These are phyloP conservation scores for Propithecus coquereli DNA, from an alignment of 2,113 vertebrate species.

Conservation along the genomic window DNA sequence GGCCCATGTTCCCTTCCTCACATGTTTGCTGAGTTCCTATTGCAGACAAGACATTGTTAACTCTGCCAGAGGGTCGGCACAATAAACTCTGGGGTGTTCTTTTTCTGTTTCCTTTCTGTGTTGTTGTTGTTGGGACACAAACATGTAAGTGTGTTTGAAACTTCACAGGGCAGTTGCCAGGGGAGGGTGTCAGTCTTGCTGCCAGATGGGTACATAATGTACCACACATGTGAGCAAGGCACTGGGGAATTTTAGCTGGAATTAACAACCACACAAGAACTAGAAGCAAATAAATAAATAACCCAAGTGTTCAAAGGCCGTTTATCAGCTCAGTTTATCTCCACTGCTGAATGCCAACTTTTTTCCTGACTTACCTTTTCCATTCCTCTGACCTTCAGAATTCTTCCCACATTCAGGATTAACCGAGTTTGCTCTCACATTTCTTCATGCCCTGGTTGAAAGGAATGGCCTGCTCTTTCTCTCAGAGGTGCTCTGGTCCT, in stretches of 20 bases:
- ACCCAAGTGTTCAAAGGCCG: conserved; percentile 61
- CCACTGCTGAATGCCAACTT: conserved; percentile 36
- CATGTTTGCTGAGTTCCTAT: neutral
- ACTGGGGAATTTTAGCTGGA: conserved; percentile 67
- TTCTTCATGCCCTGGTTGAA: neutral
- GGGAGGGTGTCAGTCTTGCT: conserved; percentile 75
- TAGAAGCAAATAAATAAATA: conserved; percentile 73
- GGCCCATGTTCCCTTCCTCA: neutral
- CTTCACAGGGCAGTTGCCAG: conserved; percentile 56
- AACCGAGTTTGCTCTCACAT: neutral
- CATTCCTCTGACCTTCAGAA: conserved; percentile 56
- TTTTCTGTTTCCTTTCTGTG: neutral
- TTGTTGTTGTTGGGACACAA: conserved; percentile 69
- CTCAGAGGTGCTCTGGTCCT: neutral
- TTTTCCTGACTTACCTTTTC: conserved; percentile 60
- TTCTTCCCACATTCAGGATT: conserved; percentile 20
- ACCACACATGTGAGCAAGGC: conserved; percentile 75
- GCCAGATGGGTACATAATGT: conserved; percentile 79
- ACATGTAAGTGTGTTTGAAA: conserved; percentile 73
- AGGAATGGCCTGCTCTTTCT: neutral
- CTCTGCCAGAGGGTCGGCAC: neutral
- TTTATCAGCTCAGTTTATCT: conserved; percentile 74
- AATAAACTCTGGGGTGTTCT: neutral
- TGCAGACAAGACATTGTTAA: neutral
- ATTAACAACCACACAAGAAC: conserved; percentile 67